Base-by-base conservation (phyloP, 1,140 invertebrate genomes). In the Bilobella aurantiaca region DNA sequence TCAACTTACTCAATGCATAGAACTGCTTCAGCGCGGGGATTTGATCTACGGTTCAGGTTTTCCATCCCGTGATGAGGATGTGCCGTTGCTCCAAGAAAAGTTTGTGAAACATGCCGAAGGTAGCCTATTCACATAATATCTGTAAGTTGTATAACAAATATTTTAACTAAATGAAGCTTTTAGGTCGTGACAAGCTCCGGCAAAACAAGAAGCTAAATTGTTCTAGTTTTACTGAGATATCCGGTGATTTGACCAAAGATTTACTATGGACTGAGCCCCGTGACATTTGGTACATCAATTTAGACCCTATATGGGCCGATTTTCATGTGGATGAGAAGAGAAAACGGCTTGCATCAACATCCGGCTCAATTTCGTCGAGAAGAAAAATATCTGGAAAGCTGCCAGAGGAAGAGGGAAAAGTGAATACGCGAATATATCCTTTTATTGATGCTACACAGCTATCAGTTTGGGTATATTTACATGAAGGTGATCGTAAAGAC, bases 251-350 rank as follows among this genome's bases (percentile, higher is more conserved):
- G 16, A 81, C 77, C 27, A 76, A 81, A 57, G 87, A 89, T 75
- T 77, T 91, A 59, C 78, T 93, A 32, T 93, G 88, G 88, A 86
- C 85, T 0, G 89, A 93, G 74, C 83, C 85, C 16, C 84, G 88
- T 73, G 86, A 91, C 74, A 83, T 96, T 8, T 95, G 93, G 92
- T 91, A 88, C 75, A 83, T 91, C 18, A 83, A 84, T 73, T 79
- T 91, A 23, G 93, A 96, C 76, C 92, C 93, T 0, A 82, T 95
- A 34, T 96, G 92, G 91, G 86, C 88, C 3, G 93, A 97, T 77
- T 96, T 96, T 77, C 82, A 85, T 65, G 88, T 72, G 1, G 67
- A 70, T 59, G 23, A 65, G 2, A 64, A 64, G 29, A 53, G 61
- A 21, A 65, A 47, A n/a, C 3, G 37, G 49, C 42, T 56, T 47